These are phyloP conservation scores for Andrena bicolor DNA, from an alignment of 2,888 invertebrate species.

Conservation along the genomic window DNA sequence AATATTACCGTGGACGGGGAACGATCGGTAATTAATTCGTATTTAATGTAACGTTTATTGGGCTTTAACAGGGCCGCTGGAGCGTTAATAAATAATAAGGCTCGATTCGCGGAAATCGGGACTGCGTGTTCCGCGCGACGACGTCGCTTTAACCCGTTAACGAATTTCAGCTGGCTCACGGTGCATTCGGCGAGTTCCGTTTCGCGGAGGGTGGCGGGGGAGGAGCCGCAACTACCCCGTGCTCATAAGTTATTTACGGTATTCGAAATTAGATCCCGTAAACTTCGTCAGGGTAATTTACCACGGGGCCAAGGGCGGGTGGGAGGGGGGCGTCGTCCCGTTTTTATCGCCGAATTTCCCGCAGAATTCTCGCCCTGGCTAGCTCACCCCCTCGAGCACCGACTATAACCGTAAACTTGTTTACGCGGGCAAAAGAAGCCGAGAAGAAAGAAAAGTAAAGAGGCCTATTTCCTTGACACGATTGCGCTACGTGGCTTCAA, in stretches of 20 bases:
- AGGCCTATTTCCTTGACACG: slow-evolving; percentile 8
- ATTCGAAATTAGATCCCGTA: slow-evolving; percentile 58
- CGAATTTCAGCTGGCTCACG: background rate
- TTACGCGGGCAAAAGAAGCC: slow-evolving; percentile 47
- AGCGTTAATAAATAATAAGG: slow-evolving; percentile 57
- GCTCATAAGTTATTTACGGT: slow-evolving; percentile 61
- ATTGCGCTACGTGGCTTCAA: background rate
- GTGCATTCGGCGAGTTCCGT: background rate
- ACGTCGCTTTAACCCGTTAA: background rate
- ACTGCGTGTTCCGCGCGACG: background rate
- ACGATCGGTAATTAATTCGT: slow-evolving; percentile 48
- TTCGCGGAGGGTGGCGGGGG: background rate
- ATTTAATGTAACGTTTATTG: slow-evolving; percentile 51
- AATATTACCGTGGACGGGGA: slow-evolving; percentile 27
- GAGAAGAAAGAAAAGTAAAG: background rate
- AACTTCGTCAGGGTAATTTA: slow-evolving; percentile 59
- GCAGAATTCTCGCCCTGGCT: slow-evolving; percentile 20
- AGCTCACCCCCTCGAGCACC: slow-evolving; percentile 46
- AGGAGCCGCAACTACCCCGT: slow-evolving; percentile 20
- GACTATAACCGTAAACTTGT: slow-evolving; percentile 72
- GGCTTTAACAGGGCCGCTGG: slow-evolving; percentile 34
- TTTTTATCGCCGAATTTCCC: slow-evolving; percentile 62
- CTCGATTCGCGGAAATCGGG: slow-evolving; percentile 34
- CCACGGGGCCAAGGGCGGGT: slow-evolving; percentile 9
- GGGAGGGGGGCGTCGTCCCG: slow-evolving; percentile 22